Base-by-base conservation (phyloP, 2,797 vertebrate genomes). In the Rhinatrema bivittatum region DNA sequence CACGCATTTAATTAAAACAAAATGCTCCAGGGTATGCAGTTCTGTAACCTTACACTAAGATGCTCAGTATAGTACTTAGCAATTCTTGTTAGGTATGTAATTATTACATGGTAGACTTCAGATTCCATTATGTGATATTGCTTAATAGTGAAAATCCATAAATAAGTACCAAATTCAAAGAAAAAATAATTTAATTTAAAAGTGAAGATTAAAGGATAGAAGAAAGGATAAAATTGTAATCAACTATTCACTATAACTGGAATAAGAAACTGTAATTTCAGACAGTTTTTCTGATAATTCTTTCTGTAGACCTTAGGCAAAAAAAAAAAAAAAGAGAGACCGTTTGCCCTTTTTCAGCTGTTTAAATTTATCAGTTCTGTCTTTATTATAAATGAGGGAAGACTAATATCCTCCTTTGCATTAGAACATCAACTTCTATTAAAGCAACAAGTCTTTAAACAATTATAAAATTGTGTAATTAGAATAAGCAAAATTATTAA, bases 191-290 rank as follows among this genome's bases (percentile, higher is more conserved):
- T 42, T 42, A 42, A 50, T 43, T 50, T 42, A 42, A 43, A 42
- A 50, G 39, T 42, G 39, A 43, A 50, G 47, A 50, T 50, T 39
- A 50, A 50, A 50, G 47, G 34, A 50, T 42, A 34, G 26, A 50
- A 50, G 50, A 47, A 50, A 50, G 50, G 47, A 20, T 47, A 29
- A 42, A 43, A 23, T 20, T 34, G 43, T 50, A 42, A 50, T 50
- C 47, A 50, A 50, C 50, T 42, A 50, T 50, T 50, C 47, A 43
- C 34, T 50, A 50, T 50, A 50, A 43, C 39, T 29, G 29, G 50
- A 50, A 39, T 23, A 34, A 37, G 22, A 38, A 50, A 50, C 42
- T 38, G 34, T 42, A 43, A 38, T 50, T 50, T 32, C 29, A 50
- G 17, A 45, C n/a, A 31, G 19, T 43, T 27, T 48, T 37, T 38